phyloP scores from a whole-genome alignment of 2,113 vertebrate species.

The Nettapus auritus region DNA sequence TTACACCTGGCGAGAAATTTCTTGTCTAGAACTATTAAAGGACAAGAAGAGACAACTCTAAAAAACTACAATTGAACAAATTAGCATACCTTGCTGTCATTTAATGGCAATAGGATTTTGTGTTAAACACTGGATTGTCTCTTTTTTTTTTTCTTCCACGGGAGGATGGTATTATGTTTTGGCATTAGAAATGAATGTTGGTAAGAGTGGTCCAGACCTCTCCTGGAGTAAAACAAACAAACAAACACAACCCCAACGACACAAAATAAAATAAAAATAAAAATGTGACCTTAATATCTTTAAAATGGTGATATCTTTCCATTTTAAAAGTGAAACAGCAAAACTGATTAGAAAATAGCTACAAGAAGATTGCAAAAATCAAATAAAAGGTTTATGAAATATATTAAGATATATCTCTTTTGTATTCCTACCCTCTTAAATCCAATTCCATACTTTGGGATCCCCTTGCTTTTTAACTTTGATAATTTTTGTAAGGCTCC shows the following conservation, averaged over 20 bases:
- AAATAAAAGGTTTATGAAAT: not conserved
- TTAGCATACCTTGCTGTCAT: not conserved
- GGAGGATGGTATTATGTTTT: not conserved
- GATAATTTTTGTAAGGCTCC: not conserved
- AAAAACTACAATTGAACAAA: not conserved
- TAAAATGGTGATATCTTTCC: not conserved
- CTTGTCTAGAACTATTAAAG: not conserved
- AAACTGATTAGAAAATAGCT: not conserved
- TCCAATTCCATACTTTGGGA: not conserved
- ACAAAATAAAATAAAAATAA: too few species aligned
- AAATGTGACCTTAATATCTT: not conserved
- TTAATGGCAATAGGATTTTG: not conserved
- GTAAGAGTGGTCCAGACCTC: not conserved
- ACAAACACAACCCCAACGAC: not conserved
- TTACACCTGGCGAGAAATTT: slow-evolving; percentile 16
- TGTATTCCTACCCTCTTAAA: not conserved
- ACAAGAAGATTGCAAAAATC: not conserved
- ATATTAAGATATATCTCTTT: not conserved
- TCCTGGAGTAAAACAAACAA: not conserved
- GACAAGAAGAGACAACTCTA: not conserved
- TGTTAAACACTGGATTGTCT: not conserved
- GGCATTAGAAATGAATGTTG: not conserved
- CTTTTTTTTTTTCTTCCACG: not conserved
- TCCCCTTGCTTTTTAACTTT: not conserved
- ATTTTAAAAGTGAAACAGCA: not conserved